A percentile compares a stretch with the other conserved stretches of the same genome.
phyloP scores from a whole-genome alignment of 2,888 invertebrate species.

The Chydorus sphaericus region DNA sequence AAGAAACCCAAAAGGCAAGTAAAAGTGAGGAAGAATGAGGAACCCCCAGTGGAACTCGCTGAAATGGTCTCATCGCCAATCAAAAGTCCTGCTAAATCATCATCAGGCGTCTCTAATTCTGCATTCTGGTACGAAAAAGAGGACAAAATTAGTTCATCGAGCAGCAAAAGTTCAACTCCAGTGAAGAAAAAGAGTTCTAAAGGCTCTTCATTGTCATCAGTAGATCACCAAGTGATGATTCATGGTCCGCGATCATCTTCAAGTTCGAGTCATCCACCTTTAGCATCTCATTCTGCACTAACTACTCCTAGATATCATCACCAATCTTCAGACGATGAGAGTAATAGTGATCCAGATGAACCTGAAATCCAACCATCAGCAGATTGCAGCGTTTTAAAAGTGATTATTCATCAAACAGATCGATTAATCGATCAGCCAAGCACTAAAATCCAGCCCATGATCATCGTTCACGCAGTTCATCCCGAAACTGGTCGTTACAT shows the following conservation, averaged over 20 bases:
- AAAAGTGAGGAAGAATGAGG: background rate
- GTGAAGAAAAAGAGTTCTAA: background rate
- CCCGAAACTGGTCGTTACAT: conserved; percentile 1
- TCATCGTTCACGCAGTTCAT: conserved; percentile 3
- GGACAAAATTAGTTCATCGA: background rate
- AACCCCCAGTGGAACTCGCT: background rate
- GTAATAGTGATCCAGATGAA: background rate
- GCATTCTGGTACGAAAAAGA: conserved; percentile 9
- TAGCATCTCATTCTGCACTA: background rate
- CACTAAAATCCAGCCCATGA: background rate
- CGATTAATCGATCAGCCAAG: conserved; percentile 5
- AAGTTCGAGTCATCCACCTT: background rate
- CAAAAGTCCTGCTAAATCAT: background rate
- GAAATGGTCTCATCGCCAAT: background rate
- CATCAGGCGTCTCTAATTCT: background rate
- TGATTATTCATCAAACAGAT: background rate
- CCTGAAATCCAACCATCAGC: background rate
- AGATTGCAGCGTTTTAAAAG: background rate
- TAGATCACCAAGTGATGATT: background rate
- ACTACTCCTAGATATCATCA: background rate
- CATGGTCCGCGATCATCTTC: background rate
- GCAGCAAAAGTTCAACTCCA: background rate
- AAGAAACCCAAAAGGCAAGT: background rate
- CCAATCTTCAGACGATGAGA: too few relatives aligned
- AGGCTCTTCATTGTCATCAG: background rate